These are phyloP conservation scores for Anhinga anhinga DNA, from an alignment of 2,113 vertebrate genomes.

Conservation along the genomic window DNA sequence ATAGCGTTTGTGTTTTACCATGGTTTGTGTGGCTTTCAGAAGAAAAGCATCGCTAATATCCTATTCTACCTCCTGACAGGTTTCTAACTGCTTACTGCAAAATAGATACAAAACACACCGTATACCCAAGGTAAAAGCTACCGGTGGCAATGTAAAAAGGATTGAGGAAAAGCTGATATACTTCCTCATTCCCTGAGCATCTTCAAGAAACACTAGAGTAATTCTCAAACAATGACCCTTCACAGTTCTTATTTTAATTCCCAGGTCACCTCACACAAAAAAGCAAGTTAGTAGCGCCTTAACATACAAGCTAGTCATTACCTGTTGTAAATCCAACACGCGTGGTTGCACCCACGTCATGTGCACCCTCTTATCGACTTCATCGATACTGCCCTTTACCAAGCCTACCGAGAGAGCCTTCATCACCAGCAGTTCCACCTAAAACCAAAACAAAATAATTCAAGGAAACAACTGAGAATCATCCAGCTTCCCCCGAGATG, in stretches of 20 bases:
- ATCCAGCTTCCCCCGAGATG: rapidly evolving
- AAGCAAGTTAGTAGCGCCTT: rapidly evolving
- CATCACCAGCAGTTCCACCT: constrained; percentile 99
- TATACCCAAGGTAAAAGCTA: rapidly evolving
- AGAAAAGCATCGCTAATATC: not conserved
- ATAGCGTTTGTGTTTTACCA: rapidly evolving
- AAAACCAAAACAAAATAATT: not conserved
- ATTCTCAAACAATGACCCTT: not conserved
- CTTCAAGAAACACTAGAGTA: not conserved
- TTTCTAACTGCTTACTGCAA: not conserved
- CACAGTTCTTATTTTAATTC: rapidly evolving
- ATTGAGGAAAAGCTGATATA: not conserved
- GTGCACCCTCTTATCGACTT: constrained; percentile 94
- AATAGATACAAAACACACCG: rapidly evolving
- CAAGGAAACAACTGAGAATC: not conserved
- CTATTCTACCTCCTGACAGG: not conserved
- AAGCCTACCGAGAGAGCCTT: constrained; percentile 94
- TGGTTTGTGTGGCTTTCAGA: no score
- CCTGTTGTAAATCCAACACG: constrained; percentile 93
- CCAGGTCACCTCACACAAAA: no score
- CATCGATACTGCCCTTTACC: constrained; percentile 94
- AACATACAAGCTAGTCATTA: not conserved
- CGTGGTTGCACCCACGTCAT: constrained; percentile 99
- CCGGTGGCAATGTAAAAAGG: rapidly evolving
- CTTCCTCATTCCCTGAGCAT: not conserved